These are phyloP conservation scores for Corythoichthys haematopterus DNA, from an alignment of 2,113 vertebrate genomes.

Conservation along the genomic window DNA sequence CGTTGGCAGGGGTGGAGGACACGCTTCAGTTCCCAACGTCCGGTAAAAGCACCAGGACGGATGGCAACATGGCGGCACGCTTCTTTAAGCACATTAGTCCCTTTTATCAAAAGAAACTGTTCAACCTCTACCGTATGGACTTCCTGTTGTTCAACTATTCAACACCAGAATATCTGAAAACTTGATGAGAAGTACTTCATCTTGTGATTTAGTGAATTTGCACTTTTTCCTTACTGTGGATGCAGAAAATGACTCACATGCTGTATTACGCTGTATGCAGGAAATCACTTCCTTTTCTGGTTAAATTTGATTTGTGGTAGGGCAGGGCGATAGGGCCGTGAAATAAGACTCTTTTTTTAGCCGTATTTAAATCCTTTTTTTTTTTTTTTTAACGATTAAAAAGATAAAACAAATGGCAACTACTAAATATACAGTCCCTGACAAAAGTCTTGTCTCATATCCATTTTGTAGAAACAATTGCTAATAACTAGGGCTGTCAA, in stretches of 20 bases:
- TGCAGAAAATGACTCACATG: background rate
- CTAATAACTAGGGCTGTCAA: too few species aligned
- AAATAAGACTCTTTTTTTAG: background rate
- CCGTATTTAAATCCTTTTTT: too few species aligned
- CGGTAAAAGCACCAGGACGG: conserved; percentile 74
- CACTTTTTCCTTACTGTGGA: conserved; percentile 32
- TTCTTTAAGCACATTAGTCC: conserved; percentile 87
- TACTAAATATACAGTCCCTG: too few species aligned
- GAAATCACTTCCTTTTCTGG: conserved; percentile 1
- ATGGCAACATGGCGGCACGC: conserved; percentile 72
- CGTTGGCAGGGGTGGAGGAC: conserved; percentile 71
- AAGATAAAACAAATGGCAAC: too few species aligned
- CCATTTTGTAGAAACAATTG: too few species aligned
- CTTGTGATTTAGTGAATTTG: conserved; percentile 18
- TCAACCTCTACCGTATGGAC: conserved; percentile 92
- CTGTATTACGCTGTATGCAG: background rate
- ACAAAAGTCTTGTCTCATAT: too few species aligned
- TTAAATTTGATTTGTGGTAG: conserved; percentile 1
- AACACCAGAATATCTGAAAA: conserved; percentile 80
- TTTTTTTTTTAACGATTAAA: too few species aligned
- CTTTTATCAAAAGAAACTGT: conserved; percentile 89
- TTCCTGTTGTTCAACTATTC: conserved; percentile 95
- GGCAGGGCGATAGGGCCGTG: background rate
- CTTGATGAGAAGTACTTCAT: conserved; percentile 40
- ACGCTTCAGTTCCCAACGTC: conserved; percentile 75